These are phyloP conservation scores for Drepana arcuata DNA, from an alignment of 1,140 invertebrate species.

Conservation along the genomic window DNA sequence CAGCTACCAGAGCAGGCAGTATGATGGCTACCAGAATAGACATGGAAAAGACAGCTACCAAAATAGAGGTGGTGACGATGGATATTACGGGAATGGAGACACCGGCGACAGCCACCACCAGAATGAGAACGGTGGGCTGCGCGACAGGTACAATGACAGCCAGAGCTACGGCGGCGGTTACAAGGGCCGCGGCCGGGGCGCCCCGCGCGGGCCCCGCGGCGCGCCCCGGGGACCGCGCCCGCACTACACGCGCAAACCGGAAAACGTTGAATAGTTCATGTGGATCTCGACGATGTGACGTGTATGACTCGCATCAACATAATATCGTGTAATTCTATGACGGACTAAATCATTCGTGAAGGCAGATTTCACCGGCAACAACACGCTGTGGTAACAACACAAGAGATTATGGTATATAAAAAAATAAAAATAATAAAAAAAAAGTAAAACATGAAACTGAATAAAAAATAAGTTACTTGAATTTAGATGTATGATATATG, in stretches of 20 bases:
- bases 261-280: slow-evolving; percentile 45
- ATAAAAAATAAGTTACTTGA: slow-evolving; percentile 70
- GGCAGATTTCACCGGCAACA: slow-evolving; percentile 71
- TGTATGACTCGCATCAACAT: slow-evolving; percentile 8
- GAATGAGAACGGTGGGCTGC: slow-evolving; percentile 26
- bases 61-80: slow-evolving; percentile 41
- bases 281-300: slow-evolving; percentile 12
- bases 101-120: slow-evolving; percentile 46
- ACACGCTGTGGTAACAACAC: slow-evolving; percentile 60
- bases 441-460: slow-evolving; percentile 67
- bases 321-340: slow-evolving; percentile 17
- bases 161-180: slow-evolving; percentile 43
- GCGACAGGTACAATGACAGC: slow-evolving; percentile 43
- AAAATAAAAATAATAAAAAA: slow-evolving; percentile 56
- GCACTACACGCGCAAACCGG: slow-evolving; percentile 45
- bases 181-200: slow-evolving; percentile 48
- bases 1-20: slow-evolving; percentile 44
- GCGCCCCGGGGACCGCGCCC: slow-evolving; percentile 33
- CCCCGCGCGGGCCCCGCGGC: slow-evolving; percentile 33
- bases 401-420: slow-evolving; percentile 62
- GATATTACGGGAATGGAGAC: slow-evolving; percentile 61
- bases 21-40: slow-evolving; percentile 46
- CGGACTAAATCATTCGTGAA: slow-evolving; percentile 68
- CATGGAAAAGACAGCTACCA: slow-evolving; percentile 47
- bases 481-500: slow-evolving; percentile 71